Percentiles rank a stretch among this genome's conserved stretches.
Evolutionary conservation across 1,140 invertebrate species (phyloP).

Genomic region (Epicauta chinensis): DNA sequence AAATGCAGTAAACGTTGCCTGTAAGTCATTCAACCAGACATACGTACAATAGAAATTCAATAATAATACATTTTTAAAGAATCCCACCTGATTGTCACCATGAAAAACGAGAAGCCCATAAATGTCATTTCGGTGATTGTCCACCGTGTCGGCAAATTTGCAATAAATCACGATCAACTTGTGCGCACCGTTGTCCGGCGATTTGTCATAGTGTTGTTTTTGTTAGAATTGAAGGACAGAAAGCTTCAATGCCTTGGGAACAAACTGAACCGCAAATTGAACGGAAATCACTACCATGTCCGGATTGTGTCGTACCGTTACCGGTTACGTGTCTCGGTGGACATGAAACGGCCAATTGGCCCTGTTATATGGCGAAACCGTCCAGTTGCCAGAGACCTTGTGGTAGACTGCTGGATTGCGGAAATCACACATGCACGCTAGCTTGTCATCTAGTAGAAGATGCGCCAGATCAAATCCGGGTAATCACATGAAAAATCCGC

Average conservation of each 20-base stretch:
- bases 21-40: constrained; percentile 46
- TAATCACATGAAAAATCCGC: constrained; percentile 27
- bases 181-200: constrained; percentile 68
- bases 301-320: constrained; percentile 63
- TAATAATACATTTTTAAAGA: constrained; percentile 41
- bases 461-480: constrained; percentile 42
- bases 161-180: constrained; percentile 52
- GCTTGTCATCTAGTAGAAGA: constrained; percentile 63
- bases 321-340: constrained; percentile 68
- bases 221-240: constrained; percentile 56
- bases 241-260: constrained; percentile 73
- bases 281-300: constrained; percentile 61
- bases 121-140: constrained; percentile 83
- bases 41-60: too few species aligned
- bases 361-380: constrained; percentile 65
- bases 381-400: constrained; percentile 70
- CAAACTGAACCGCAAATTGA: constrained; percentile 48
- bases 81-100: constrained; percentile 74
- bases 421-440: constrained; percentile 70
- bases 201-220: constrained; percentile 76
- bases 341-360: constrained; percentile 70
- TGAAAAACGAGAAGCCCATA: constrained; percentile 60
- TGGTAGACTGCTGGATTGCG: constrained; percentile 61
- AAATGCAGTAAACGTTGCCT: constrained; percentile 68
- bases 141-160: constrained; percentile 76